phyloP scores from a whole-genome alignment of 2,113 vertebrate species.

The Epinephelus cyanopodus region DNA sequence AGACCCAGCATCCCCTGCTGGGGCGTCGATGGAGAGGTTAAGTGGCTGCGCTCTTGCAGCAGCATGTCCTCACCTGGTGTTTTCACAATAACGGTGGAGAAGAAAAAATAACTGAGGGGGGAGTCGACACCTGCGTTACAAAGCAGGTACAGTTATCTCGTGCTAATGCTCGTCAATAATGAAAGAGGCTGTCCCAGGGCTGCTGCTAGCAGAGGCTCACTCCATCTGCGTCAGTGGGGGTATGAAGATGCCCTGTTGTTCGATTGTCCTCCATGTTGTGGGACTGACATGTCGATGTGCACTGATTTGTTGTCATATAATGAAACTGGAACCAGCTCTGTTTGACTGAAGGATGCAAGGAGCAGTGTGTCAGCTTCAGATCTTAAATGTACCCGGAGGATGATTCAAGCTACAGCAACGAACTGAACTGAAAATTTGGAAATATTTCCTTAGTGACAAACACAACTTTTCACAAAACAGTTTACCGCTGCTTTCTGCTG shows the following conservation, averaged over 20 bases:
- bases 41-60: constrained; percentile 55
- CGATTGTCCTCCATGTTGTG: constrained; percentile 12
- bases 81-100: constrained; percentile 68
- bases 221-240: constrained; percentile 49
- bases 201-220: neutral
- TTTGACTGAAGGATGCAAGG: neutral
- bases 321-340: neutral
- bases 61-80: constrained; percentile 76
- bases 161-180: constrained; percentile 71
- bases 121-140: constrained; percentile 69
- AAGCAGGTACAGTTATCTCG: constrained; percentile 49
- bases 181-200: constrained; percentile 46
- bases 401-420: neutral
- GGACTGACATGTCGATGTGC: neutral
- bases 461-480: too few relatives aligned
- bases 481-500: too few relatives aligned
- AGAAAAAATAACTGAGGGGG: constrained; percentile 62
- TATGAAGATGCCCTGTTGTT: constrained; percentile 14
- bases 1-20: constrained; percentile 33
- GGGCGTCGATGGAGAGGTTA: constrained; percentile 49
- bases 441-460: too few relatives aligned
- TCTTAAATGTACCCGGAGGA: neutral
- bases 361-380: neutral
- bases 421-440: too few relatives aligned
- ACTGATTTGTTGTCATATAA: neutral